Conservation (phyloP, 2,113 vertebrate species). For the Athene noctua region DNA sequence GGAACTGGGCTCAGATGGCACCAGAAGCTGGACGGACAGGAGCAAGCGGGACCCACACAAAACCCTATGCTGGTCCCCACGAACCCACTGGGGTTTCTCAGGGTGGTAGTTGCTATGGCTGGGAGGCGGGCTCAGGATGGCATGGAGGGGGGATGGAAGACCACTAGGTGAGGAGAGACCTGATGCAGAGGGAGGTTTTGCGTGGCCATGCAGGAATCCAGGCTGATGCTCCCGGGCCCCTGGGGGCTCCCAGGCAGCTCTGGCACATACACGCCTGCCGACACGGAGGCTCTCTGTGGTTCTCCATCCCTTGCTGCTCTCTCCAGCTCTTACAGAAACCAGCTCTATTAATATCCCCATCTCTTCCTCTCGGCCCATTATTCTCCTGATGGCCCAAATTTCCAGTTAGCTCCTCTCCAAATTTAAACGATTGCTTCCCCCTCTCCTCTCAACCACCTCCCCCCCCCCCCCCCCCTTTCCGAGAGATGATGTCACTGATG, state of each 20-base stretch:
- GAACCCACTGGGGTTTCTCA: neutral
- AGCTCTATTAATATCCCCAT: constrained; percentile 53
- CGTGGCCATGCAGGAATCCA: neutral
- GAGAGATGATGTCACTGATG: constrained; percentile 52
- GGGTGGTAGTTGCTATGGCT: neutral
- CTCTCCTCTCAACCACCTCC: neutral
- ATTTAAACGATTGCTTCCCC: constrained; percentile 39
- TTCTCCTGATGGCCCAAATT: constrained; percentile 57
- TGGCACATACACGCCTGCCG: neutral
- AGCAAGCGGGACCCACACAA: no score
- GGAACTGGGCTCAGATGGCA: rapidly evolving
- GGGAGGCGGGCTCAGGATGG: neutral
- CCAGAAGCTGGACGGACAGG: rapidly evolving
- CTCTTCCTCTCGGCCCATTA: constrained; percentile 45
- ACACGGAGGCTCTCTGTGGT: neutral
- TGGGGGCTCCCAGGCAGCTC: neutral
- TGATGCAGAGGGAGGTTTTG: neutral
- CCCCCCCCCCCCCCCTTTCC: neutral
- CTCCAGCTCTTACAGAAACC: constrained; percentile 53
- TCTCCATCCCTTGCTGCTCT: neutral
- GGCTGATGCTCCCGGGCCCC: rapidly evolving
- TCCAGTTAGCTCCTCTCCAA: constrained; percentile 67
- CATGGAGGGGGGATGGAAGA: neutral
- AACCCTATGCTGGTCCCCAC: rapidly evolving
- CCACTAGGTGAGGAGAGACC: neutral